Evolutionary conservation across 2,888 invertebrate species (phyloP), one percentile per base, ranked within the genome.

Genomic region (Gerosis bhagava): DNA sequence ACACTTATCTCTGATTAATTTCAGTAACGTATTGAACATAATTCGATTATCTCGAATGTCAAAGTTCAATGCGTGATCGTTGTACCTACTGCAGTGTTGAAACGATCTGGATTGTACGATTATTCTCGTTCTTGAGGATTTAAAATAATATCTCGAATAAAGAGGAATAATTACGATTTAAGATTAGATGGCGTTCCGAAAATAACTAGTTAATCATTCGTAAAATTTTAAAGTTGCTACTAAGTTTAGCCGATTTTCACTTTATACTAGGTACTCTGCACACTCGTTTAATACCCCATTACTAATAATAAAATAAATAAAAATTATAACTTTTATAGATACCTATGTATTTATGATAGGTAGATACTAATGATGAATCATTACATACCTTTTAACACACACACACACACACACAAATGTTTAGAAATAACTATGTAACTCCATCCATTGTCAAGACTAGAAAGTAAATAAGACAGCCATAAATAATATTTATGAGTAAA

Each of bases 1-100:
- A 46, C 32, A 46, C 46, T 39, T 46, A 46, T 59, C 56, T 57
- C 42, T 63, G 67, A 72, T 73, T 67, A 61, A 67, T 70, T 70
- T 67, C 57, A 64, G 63, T 32, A 60, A 61, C 60, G 60, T 65
- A 72, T 70, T 68, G 63, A 67, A 68, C 59, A 60, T 77, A 67
- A 80, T 73, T 74, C 65, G 61, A 79, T 77, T 74, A 71, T 65
- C 55, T 56, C 60, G 62, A 73, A 78, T 67, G 71, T 65, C 67
- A 77, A 59, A 79, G 76, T 70, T 73, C 68, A 73, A 40, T 54
- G 54, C 51, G 56, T 62, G 57, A 55, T 52, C 49, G 36, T 37
- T 34, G 34, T 7, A 26, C n/a, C n/a, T n/a, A n/a, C n/a, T n/a
- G n/a, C n/a, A 50, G 19, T 32, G 40, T 25, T 31, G 25, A n/a